Base-by-base conservation (phyloP, 2,888 invertebrate species). In the Ennomos fuscantarius region DNA sequence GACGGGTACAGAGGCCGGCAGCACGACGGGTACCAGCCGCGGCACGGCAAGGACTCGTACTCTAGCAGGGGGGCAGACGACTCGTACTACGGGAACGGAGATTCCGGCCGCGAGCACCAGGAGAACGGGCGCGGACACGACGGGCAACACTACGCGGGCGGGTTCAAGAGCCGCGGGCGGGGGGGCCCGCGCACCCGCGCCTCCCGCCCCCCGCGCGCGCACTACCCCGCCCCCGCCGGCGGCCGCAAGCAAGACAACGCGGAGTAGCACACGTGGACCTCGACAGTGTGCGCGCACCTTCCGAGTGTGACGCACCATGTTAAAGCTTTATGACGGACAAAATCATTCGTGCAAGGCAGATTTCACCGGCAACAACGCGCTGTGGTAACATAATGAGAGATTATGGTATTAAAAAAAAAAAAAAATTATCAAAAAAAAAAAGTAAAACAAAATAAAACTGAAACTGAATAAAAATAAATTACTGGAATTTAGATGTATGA, bases 341-440 rank as follows among this genome's bases (percentile, higher is more conserved):
- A 89, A 88, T 89, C 86, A 86, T 89, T 93, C 90, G 93, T 93
- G 93, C 92, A 94, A 94, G 94, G 94, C 94, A 94, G 92, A 93
- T 94, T 94, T 94, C 94, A 94, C 94, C 93, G 94, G 94, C 94
- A 94, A 94, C 94, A 94, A 94, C 93, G 90, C 81, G 87, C 84
- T 85, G 87, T 86, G 88, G 87, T 82, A 82, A 82, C 90, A 89
- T 55, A 90, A 93, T 89, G 72, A 93, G 93, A 93, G 93, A 93
- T 93, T 93, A 93, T 88, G 91, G 87, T 88, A 92, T 85, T 65
- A 58, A 90, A 87, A 89, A 87, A 87, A 86, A 74, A 68, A 73
- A 77, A 86, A 86, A 84, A 81, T 68, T 0, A 84, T 81, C 46
- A 33, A 93, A 93, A 93, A 92, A n/a, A 93, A 93, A 92, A 91